phyloP scores from a whole-genome alignment of 2,113 vertebrate species.

The Orcinus orca region DNA sequence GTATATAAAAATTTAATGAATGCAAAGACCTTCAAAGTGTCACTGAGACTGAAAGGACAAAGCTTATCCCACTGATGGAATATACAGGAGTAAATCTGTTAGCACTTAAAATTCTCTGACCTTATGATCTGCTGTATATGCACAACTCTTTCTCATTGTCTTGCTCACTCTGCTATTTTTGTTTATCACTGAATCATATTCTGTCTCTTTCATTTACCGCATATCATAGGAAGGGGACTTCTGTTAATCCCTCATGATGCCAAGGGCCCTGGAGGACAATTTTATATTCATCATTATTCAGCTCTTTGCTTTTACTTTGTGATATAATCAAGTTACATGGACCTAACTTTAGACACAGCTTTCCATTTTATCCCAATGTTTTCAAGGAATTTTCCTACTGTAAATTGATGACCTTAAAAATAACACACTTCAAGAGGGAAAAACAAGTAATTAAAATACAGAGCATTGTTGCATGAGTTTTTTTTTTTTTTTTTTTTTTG shows the following conservation, averaged over 20 bases:
- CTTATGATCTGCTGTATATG: slow-evolving; percentile 50
- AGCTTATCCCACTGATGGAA: slow-evolving; percentile 61
- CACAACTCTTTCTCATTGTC: slow-evolving; percentile 59
- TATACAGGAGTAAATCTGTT: slow-evolving; percentile 61
- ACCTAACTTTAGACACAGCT: neutral
- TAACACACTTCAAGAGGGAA: slow-evolving; percentile 25
- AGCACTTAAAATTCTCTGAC: slow-evolving; percentile 54
- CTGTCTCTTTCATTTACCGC: slow-evolving; percentile 61
- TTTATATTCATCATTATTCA: slow-evolving; percentile 38
- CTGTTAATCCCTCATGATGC: neutral
- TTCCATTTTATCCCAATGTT: neutral
- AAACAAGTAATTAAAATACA: slow-evolving; percentile 44
- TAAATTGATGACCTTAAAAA: slow-evolving; percentile 55
- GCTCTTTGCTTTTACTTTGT: neutral
- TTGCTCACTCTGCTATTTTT: slow-evolving; percentile 68
- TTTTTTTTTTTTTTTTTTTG: neutral
- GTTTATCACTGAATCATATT: slow-evolving; percentile 66
- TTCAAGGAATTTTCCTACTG: slow-evolving; percentile 31
- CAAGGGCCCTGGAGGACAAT: slow-evolving; percentile 56
- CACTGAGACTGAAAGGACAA: slow-evolving; percentile 61
- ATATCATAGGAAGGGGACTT: slow-evolving; percentile 41
- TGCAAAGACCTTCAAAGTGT: slow-evolving; percentile 79
- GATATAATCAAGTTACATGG: neutral
- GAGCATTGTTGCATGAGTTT: neutral
- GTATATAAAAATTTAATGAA: slow-evolving; percentile 77